These are phyloP conservation scores for Nanorana parkeri DNA, from an alignment of 2,113 vertebrate species.

Conservation along the genomic window DNA sequence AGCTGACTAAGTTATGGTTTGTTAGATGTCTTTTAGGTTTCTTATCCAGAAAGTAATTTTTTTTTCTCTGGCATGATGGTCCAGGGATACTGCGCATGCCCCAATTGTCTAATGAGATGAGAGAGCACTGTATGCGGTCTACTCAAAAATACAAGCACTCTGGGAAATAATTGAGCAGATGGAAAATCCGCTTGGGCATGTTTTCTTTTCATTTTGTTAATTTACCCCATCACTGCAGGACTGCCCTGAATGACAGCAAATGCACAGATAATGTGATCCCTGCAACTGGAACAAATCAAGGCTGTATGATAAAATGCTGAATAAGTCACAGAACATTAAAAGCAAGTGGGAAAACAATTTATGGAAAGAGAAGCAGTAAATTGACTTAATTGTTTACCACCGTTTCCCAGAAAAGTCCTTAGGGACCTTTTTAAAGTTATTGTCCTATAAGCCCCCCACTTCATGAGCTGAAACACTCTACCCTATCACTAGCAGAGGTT, in stretches of 20 bases:
- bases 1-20: too few species aligned
- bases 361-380: too few species aligned
- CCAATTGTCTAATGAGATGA: conserved; percentile 9
- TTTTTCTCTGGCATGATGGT: too few species aligned
- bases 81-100: too few species aligned
- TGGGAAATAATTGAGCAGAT: conserved; percentile 30
- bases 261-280: conserved; percentile 30
- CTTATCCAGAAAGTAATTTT: too few species aligned
- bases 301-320: conserved; percentile 49
- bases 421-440: too few species aligned
- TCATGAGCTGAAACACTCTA: too few species aligned
- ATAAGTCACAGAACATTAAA: not conserved
- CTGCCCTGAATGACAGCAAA: conserved; percentile 20
- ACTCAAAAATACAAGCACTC: conserved; percentile 8
- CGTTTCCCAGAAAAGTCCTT: too few species aligned
- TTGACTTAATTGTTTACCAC: too few species aligned
- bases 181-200: not conserved
- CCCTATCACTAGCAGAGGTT: too few species aligned
- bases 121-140: not conserved
- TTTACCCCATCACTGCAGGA: conserved; percentile 23
- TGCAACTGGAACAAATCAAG: conserved; percentile 29
- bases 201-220: conserved; percentile 28
- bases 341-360: not conserved
- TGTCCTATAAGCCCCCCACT: too few species aligned
- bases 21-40: too few species aligned